Evolutionary conservation across 2,888 invertebrate genomes (phyloP).

Genomic region (Euzophera pinguis): DNA sequence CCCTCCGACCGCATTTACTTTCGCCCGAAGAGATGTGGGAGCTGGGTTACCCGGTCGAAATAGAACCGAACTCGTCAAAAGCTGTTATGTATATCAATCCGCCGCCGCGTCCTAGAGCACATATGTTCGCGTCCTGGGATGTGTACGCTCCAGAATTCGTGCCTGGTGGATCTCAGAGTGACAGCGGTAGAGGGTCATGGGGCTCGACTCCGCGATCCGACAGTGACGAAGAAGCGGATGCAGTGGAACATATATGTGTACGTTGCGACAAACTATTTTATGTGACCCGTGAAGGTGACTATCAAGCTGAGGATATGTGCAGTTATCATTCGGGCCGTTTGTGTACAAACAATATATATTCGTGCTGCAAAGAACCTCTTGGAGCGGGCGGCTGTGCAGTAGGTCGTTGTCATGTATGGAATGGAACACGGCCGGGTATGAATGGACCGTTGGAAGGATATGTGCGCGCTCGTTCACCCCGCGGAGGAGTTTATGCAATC

Average conservation of each 20-base stretch:
- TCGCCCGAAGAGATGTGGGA: constrained; percentile 81
- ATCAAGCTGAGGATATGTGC: constrained; percentile 87
- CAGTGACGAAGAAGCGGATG: constrained; percentile 78
- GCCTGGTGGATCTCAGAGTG: constrained; percentile 74
- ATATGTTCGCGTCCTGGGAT: constrained; percentile 72
- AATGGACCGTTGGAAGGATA: constrained; percentile 87
- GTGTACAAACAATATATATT: constrained; percentile 74
- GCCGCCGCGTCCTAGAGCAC: constrained; percentile 65
- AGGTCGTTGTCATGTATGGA: constrained; percentile 88
- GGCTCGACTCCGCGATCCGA: constrained; percentile 78
- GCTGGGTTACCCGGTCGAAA: constrained; percentile 86
- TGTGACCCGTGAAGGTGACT: constrained; percentile 85
- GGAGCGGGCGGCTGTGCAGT: constrained; percentile 82
- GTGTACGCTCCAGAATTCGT: constrained; percentile 85
- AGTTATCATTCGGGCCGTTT: constrained; percentile 94
- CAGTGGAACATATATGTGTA: constrained; percentile 82
- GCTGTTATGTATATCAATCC: constrained; percentile 82
- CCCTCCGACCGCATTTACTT: constrained; percentile 82
- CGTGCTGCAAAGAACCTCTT: constrained; percentile 81
- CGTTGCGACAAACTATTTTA: constrained; percentile 87
- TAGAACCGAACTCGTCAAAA: constrained; percentile 78
- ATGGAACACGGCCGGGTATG: constrained; percentile 83
- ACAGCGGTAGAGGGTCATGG: constrained; percentile 77
- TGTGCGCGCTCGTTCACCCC: constrained; percentile 78
- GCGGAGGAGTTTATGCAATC: constrained; percentile 86